Percentiles rank a stretch among this genome's conserved stretches.
These are phyloP conservation scores for Fissipunctia ypsillon DNA, from an alignment of 2,888 invertebrate species.

Conservation along the genomic window DNA sequence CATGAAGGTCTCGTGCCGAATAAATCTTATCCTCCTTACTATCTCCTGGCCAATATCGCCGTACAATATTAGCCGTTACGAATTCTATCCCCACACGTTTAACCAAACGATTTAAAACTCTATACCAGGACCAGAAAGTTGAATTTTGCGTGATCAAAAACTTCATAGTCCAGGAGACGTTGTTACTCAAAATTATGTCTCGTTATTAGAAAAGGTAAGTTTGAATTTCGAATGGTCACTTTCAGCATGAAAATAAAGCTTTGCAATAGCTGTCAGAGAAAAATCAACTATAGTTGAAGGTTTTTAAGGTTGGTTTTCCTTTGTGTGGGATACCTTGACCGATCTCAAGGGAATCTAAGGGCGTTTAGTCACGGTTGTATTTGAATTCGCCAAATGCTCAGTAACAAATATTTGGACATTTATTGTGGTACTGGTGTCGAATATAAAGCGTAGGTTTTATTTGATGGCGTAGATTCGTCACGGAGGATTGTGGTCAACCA, in stretches of 20 bases:
- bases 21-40: constrained; percentile 87
- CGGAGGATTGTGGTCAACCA: constrained; percentile 76
- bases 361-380: constrained; percentile 89
- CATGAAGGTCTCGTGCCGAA: constrained; percentile 83
- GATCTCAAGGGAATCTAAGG: constrained; percentile 85
- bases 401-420: constrained; percentile 90
- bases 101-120: constrained; percentile 57
- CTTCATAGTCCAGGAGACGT: constrained; percentile 40
- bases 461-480: constrained; percentile 82
- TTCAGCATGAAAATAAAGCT: constrained; percentile 32
- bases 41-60: constrained; percentile 87
- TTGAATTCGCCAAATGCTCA: constrained; percentile 86
- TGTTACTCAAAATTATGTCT: constrained; percentile 65
- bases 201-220: constrained; percentile 64
- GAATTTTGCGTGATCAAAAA: not conserved
- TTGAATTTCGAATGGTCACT: constrained; percentile 64
- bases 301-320: constrained; percentile 63
- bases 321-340: constrained; percentile 77
- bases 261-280: not conserved
- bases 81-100: constrained; percentile 81
- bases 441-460: constrained; percentile 86
- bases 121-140: not conserved
- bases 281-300: constrained; percentile 1
- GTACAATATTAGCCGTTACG: constrained; percentile 88
- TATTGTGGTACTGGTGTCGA: constrained; percentile 86